phyloP scores from a whole-genome alignment of 1,140 invertebrate species.

The Hylyphantes graminicola region DNA sequence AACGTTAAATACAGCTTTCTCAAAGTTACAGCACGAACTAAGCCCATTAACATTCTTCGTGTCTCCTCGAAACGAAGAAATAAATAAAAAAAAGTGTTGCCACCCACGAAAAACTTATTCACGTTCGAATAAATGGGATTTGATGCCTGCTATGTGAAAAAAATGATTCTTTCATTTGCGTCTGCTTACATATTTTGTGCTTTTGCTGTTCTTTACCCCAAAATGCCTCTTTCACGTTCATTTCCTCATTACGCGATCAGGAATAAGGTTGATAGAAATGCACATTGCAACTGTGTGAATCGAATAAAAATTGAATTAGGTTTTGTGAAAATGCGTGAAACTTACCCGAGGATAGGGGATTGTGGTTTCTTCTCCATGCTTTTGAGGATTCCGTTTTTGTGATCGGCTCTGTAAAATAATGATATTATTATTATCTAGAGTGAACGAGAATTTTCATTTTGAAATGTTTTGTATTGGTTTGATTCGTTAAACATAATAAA shows the following conservation, averaged over 20 bases:
- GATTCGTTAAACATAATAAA: too few relatives aligned
- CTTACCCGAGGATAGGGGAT: slow-evolving; percentile 52
- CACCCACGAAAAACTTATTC: slow-evolving; percentile 12
- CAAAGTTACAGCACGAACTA: too few relatives aligned
- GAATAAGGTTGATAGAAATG: slow-evolving; percentile 13
- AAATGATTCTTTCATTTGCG: slow-evolving; percentile 33
- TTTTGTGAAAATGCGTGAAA: neutral
- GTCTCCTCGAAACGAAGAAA: neutral
- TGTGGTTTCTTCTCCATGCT: slow-evolving; percentile 51
- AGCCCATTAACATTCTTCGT: slow-evolving; percentile 17
- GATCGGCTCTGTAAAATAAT: slow-evolving; percentile 28
- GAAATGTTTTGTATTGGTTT: too few relatives aligned
- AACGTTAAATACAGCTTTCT: too few relatives aligned
- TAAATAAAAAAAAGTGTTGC: slow-evolving; percentile 5
- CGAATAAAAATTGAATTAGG: neutral
- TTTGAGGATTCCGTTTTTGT: slow-evolving; percentile 54
- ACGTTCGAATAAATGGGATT: slow-evolving; percentile 44
- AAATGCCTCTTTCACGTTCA: neutral
- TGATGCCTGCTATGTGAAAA: neutral
- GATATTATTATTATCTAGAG: neutral
- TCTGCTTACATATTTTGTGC: neutral
- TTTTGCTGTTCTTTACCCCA: too few relatives aligned
- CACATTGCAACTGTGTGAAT: neutral
- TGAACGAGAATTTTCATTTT: too few relatives aligned
- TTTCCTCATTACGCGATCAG: slow-evolving; percentile 28